Conservation (phyloP, 2,797 vertebrate genomes). For the Acrossocheilus wenchowensis region DNA sequence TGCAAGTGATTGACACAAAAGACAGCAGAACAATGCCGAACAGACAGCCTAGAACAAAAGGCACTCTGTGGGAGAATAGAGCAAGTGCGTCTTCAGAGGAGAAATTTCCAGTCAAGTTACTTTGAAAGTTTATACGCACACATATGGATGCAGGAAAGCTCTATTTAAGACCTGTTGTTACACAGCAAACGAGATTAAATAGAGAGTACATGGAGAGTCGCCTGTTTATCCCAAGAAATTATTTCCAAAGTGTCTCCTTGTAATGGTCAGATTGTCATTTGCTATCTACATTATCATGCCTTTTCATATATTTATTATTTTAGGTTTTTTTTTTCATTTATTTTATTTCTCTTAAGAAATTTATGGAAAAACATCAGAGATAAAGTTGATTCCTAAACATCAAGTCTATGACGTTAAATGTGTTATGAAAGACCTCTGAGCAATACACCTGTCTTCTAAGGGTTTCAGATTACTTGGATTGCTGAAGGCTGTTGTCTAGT, state of each 20-base stretch:
- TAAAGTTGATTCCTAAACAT: background rate
- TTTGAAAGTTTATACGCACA: background rate
- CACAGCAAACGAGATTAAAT: background rate
- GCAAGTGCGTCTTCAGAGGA: slow-evolving; percentile 4
- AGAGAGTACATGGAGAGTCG: background rate
- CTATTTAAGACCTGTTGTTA: background rate
- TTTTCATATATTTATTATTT: background rate
- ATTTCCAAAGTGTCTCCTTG: background rate
- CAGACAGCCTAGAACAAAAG: slow-evolving; percentile 32
- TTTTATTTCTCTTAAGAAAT: background rate
- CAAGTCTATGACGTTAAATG: background rate
- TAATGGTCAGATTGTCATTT: background rate
- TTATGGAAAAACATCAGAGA: background rate
- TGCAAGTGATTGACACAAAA: slow-evolving; percentile 34
- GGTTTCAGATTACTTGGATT: background rate
- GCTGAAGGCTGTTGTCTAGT: background rate
- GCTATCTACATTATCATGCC: background rate
- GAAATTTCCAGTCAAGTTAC: background rate
- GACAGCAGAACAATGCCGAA: slow-evolving; percentile 31
- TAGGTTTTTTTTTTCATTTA: background rate
- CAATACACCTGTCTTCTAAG: background rate
- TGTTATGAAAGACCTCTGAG: background rate
- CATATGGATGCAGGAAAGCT: background rate
- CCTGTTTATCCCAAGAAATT: background rate
- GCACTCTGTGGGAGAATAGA: background rate